Evolutionary conservation across 2,113 vertebrate genomes (phyloP).

Genomic region (Vanacampus margaritifer): DNA sequence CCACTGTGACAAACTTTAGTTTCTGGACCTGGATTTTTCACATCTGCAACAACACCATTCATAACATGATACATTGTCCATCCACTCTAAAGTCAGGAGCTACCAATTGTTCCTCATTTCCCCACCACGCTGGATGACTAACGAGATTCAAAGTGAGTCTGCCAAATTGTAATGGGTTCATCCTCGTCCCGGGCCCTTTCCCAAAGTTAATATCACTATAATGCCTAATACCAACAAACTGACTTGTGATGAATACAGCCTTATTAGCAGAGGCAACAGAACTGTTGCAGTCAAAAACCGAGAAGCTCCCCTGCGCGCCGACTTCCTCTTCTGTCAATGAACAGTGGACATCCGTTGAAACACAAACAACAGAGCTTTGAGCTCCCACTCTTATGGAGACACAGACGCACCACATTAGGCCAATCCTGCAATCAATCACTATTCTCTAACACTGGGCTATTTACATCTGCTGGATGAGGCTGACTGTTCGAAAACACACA

Average conservation of each 20-base stretch:
- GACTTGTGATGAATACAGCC: background rate
- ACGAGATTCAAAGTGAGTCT: background rate
- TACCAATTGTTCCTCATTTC: background rate
- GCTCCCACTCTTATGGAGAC: constrained; percentile 24
- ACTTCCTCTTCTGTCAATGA: constrained; percentile 38
- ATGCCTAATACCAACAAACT: background rate
- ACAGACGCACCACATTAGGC: constrained; percentile 34
- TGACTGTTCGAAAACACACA: constrained; percentile 49
- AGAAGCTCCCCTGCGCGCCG: background rate
- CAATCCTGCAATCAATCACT: constrained; percentile 23
- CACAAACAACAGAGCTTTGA: constrained; percentile 37
- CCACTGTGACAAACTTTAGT: no score
- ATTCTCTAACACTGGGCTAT: constrained; percentile 47
- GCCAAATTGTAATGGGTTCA: background rate
- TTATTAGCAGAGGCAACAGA: background rate
- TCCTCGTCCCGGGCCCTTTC: background rate
- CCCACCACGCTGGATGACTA: background rate
- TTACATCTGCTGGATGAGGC: constrained; percentile 57
- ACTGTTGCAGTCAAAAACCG: background rate
- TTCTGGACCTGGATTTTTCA: no score
- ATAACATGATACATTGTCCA: background rate
- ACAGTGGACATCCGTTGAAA: constrained; percentile 27
- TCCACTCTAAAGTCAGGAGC: no score
- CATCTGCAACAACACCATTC: background rate
- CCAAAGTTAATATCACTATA: background rate